Evolutionary conservation across 2,113 vertebrate genomes (phyloP).

Genomic region (Ranitomeya imitator): DNA sequence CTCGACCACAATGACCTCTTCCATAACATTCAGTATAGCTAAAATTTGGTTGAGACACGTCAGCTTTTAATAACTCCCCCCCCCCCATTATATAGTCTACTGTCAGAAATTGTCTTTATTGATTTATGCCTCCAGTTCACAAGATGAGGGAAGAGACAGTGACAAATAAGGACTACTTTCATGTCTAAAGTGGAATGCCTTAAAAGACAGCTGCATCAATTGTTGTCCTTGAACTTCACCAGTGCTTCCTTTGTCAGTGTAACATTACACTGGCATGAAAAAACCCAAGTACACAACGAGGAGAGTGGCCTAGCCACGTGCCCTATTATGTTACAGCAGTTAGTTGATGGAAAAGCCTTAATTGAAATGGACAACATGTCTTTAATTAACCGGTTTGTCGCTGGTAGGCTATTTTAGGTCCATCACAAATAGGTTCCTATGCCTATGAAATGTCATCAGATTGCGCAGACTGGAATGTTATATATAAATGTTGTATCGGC

Average conservation of each 20-base stretch:
- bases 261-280: constrained; percentile 51
- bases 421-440: neutral
- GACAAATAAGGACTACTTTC: constrained; percentile 55
- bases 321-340: constrained; percentile 44
- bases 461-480: neutral
- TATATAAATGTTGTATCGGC: neutral
- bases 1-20: neutral
- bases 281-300: constrained; percentile 35
- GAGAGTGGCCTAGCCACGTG: constrained; percentile 48
- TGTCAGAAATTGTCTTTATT: constrained; percentile 47
- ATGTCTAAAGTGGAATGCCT: constrained; percentile 53
- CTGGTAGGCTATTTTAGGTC: neutral
- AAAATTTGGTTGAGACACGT: neutral
- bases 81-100: neutral
- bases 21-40: neutral
- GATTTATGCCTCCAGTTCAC: constrained; percentile 31
- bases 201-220: constrained; percentile 55
- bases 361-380: constrained; percentile 27
- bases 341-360: constrained; percentile 51
- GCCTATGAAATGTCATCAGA: neutral
- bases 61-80: neutral
- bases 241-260: constrained; percentile 56
- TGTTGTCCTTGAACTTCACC: constrained; percentile 58
- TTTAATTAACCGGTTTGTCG: constrained; percentile 19
- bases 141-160: constrained; percentile 44